Evolutionary conservation across 2,797 vertebrate genomes (phyloP), one percentile per base, ranked within the genome.

Genomic region (Aphelocoma californica): DNA sequence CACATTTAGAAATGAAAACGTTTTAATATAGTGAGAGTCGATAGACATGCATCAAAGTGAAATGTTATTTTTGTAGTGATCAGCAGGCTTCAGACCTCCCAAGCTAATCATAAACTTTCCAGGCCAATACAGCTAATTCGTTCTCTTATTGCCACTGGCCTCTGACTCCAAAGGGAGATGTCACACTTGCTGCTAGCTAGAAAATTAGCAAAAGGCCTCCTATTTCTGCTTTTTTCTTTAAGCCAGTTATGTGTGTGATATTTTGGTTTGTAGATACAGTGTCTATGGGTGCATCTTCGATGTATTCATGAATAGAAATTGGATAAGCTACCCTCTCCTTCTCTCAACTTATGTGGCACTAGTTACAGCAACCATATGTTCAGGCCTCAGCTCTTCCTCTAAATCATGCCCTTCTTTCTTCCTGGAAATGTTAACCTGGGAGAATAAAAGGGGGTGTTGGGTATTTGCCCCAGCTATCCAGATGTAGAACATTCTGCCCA

Each of bases 11-110:
- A 94, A 92, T 61, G 44, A 93, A 95, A 93, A 79, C 80, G 65
- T 91, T 90, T 93, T 88, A 92, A 94, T 84, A 44, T 73, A 88
- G 80, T 96, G 82, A 88, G 93, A 95, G 90, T 69, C 29, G 70
- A 88, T 32, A 91, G 91, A 91, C 14, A 3, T 82, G 80, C 60
- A 88, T 93, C 85, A 93, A 93, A 95, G 89, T 92, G 82, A 90
- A 95, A 82, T 74, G 89, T 86, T 94, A 53, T 86, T 93, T 94
- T 88, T 90, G 61, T 89, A 72, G 90, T 77, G 56, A 91, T 94
- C 87, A 79, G 44, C 77, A 90, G 84, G 73, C 71, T 90, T 93
- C 81, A 94, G 93, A 92, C 86, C 93, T 92, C 93, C 90, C 86
- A 73, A 73, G 87, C 73, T 93, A 90, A 92, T 94, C 66, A 94